Base-by-base conservation (phyloP, 1,140 invertebrate species). In the Zaprionus africanus region DNA sequence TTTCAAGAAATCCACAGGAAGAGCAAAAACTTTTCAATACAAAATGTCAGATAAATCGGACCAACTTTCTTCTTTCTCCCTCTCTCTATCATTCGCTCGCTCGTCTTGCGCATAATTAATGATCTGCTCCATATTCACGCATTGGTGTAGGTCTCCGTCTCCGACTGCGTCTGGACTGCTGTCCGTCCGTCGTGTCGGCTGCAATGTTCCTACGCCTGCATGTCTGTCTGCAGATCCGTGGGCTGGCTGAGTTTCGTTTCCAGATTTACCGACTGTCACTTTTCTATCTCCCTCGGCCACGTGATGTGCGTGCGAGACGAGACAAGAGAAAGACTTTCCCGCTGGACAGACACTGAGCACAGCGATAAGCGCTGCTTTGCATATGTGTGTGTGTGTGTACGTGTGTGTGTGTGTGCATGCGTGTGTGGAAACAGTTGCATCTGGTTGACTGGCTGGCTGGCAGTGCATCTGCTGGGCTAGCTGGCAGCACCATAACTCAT, bases 81-180 rank as follows among this genome's bases (percentile, higher is more conserved):
- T 13, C 17, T 11, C 2, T 51, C 46, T 12, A 19, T 24, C 46
- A 22, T 9, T n/a, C n/a, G 6, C n/a, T 51, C 46, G 46, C 65
- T 76, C 60, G 72, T 74, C 61, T 78, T 69, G 85, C 72, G 72
- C 66, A 90, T 91, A 91, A 91, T 91, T 91, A 91, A 91, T 91
- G 90, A 91, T 91, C 79, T 91, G 88, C 90, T 91, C 90, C 80
- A 91, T 78, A 90, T 91, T 87, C 67, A 83, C 83, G 82, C 85
- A 82, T 91, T 90, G 90, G 82, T 91, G 90, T 91, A 91, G 90
- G 90, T 91, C 90, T 31, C 28, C 46, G 63, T 34, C 60, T 72
- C 28, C 19, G 58, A 5, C 66, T 46, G 15, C 28, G 26, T 31
- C 61, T 72, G 13, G 31, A 12, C 13, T 13, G 58, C n/a, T 17